phyloP scores from a whole-genome alignment of 92 coral and sea anemone genomes.

The Porites divaricata region DNA sequence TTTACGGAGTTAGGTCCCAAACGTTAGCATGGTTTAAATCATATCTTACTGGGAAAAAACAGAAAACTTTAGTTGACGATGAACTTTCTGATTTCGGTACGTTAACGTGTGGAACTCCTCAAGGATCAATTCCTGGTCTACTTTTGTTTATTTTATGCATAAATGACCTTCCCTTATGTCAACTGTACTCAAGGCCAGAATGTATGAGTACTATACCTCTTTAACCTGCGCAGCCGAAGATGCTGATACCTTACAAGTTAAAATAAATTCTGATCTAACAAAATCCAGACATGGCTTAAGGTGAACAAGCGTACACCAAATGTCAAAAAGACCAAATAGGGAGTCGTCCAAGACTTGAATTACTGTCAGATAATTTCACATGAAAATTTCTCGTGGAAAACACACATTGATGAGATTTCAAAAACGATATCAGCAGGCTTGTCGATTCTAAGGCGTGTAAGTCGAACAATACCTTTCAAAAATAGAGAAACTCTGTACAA shows the following conservation, averaged over 20 bases:
- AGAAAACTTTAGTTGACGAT: not conserved
- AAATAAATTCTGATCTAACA: not conserved
- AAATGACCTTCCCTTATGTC: too few species aligned
- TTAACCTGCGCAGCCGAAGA: not conserved
- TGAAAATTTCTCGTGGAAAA: not conserved
- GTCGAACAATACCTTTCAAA: not conserved
- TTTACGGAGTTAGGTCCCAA: too few species aligned
- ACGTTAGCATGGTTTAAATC: too few species aligned
- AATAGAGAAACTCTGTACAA: not conserved
- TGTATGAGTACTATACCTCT: not conserved
- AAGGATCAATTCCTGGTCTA: not conserved
- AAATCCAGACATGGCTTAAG: not conserved
- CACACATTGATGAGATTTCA: not conserved
- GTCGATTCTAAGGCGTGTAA: not conserved
- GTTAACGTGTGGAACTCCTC: too few species aligned
- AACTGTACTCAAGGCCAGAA: too few species aligned
- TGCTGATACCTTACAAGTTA: not conserved
- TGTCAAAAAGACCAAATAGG: not conserved
- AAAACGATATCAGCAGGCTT: not conserved
- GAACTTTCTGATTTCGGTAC: not conserved
- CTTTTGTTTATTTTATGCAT: too few species aligned
- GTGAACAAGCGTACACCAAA: not conserved
- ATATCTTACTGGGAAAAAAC: not conserved
- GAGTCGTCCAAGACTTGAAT: conserved; percentile 9
- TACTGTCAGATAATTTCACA: not conserved